Percentiles rank a stretch among this genome's conserved stretches.
These are phyloP conservation scores for Bombyx mandarina DNA, from an alignment of 1,140 invertebrate species.

Conservation along the genomic window DNA sequence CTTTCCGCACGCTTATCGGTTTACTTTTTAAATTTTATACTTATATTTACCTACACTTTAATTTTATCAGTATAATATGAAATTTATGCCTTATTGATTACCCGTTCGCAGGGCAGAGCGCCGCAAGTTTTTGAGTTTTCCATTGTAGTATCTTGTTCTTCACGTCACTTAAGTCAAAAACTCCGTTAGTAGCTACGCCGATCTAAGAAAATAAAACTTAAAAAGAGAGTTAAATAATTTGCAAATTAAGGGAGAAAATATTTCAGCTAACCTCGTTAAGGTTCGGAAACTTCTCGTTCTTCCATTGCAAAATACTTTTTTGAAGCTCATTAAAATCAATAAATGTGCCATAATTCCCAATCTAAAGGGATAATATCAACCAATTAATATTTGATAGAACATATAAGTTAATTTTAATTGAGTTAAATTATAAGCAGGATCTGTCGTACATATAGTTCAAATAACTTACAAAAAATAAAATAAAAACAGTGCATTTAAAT, in stretches of 20 bases:
- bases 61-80: background rate
- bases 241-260: background rate
- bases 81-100: conserved; percentile 8
- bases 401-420: background rate
- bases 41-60: background rate
- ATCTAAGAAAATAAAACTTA: conserved; percentile 14
- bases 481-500: conserved; percentile 23
- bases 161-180: conserved; percentile 55
- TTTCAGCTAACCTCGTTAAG: conserved; percentile 44
- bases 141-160: conserved; percentile 65
- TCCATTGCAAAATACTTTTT: conserved; percentile 54
- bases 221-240: background rate
- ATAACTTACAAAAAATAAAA: conserved; percentile 36
- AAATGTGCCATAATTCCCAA: conserved; percentile 41
- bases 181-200: conserved; percentile 44
- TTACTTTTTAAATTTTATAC: too few relatives aligned
- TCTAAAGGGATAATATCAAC: conserved; percentile 19
- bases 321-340: conserved; percentile 50
- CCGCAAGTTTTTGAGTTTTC: conserved; percentile 60
- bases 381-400: background rate
- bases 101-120: conserved; percentile 60
- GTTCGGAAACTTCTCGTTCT: conserved; percentile 43
- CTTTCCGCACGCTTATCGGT: too few relatives aligned
- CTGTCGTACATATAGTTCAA: background rate
- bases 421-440: background rate